Evolutionary conservation across 1,140 invertebrate species (phyloP).

Genomic region (Drosophila baimaii): DNA sequence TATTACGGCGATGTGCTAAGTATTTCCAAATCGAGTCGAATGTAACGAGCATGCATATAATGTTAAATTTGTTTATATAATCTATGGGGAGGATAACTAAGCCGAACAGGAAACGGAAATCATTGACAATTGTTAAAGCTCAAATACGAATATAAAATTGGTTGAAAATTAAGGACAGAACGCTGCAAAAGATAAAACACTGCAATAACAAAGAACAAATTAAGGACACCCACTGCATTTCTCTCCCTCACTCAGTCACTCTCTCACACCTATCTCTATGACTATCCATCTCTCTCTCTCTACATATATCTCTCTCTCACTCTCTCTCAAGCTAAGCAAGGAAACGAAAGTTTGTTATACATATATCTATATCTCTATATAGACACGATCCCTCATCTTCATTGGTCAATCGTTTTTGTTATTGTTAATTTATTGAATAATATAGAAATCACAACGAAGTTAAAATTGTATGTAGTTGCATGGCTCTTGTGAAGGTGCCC

Average conservation of each 20-base stretch:
- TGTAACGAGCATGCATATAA: slow-evolving; percentile 56
- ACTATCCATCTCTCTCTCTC: slow-evolving; percentile 18
- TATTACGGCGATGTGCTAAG: slow-evolving; percentile 27
- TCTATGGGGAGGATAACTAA: slow-evolving; percentile 67
- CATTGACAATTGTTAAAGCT: slow-evolving; percentile 78
- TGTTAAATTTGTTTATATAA: slow-evolving; percentile 84
- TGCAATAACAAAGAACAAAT: neutral
- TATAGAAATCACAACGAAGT: slow-evolving; percentile 24
- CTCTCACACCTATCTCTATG: neutral
- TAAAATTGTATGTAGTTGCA: neutral
- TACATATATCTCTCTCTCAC: slow-evolving; percentile 21
- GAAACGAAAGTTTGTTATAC: slow-evolving; percentile 39
- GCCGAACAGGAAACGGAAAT: slow-evolving; percentile 42
- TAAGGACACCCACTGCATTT: slow-evolving; percentile 33
- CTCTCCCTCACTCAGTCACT: slow-evolving; percentile 24
- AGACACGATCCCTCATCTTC: slow-evolving; percentile 19
- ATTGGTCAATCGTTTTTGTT: slow-evolving; percentile 30
- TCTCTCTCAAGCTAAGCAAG: slow-evolving; percentile 16
- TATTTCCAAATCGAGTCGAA: slow-evolving; percentile 47
- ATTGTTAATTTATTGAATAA: slow-evolving; percentile 18
- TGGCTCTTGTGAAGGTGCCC: neutral
- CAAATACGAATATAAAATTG: slow-evolving; percentile 54
- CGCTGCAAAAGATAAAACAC: slow-evolving; percentile 7
- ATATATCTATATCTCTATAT: slow-evolving; percentile 31
- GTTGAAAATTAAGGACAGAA: slow-evolving; percentile 8